phyloP scores from a whole-genome alignment of 1,140 invertebrate genomes.

The Oreohelix idahoensis region DNA sequence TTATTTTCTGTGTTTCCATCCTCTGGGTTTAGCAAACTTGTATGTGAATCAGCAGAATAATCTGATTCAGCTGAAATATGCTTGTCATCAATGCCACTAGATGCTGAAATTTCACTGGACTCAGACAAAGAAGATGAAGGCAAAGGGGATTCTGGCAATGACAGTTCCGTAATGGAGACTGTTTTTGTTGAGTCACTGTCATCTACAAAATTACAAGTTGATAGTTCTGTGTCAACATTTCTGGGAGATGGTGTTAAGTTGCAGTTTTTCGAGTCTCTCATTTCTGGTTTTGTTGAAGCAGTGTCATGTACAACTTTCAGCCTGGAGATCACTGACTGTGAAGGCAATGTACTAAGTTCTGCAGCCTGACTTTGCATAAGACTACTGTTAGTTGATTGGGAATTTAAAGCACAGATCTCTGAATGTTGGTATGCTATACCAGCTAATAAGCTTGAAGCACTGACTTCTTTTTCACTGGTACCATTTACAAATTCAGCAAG shows the following conservation, averaged over 20 bases:
- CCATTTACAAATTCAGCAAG: neutral
- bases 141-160: neutral
- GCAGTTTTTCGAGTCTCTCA: neutral
- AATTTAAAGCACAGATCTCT: neutral
- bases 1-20: neutral
- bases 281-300: neutral
- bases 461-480: neutral
- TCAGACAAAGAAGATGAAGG: constrained; percentile 25
- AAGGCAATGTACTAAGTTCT: neutral
- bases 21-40: neutral
- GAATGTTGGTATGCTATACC: neutral
- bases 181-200: neutral
- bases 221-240: neutral
- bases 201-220: neutral
- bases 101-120: constrained; percentile 20
- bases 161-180: neutral
- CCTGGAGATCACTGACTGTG: neutral
- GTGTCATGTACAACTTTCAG: neutral
- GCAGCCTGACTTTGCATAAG: neutral
- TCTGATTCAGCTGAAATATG: neutral
- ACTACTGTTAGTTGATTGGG: neutral
- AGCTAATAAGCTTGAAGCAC: neutral
- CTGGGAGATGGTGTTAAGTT: neutral
- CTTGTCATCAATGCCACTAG: constrained; percentile 23
- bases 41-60: neutral